These are phyloP conservation scores for Chaenogobius annularis DNA, from an alignment of 2,113 vertebrate genomes.

Conservation along the genomic window DNA sequence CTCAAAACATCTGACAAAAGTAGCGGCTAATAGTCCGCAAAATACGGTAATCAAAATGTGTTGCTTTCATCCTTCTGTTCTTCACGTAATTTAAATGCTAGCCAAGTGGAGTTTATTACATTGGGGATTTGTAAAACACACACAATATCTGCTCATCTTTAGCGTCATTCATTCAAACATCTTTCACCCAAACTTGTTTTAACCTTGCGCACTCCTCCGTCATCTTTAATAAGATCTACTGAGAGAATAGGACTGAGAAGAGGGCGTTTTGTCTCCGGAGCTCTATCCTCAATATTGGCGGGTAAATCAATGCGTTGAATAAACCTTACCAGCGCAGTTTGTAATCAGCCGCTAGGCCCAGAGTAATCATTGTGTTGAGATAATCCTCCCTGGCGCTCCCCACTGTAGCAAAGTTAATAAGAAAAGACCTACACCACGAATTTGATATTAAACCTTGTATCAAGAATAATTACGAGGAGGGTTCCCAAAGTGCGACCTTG, in stretches of 20 bases:
- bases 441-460: constrained; percentile 86
- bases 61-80: neutral
- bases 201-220: constrained; percentile 53
- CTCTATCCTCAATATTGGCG: constrained; percentile 83
- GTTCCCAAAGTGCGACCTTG: constrained; percentile 72
- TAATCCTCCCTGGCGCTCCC: constrained; percentile 78
- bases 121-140: neutral
- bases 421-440: constrained; percentile 75
- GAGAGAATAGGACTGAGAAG: constrained; percentile 51
- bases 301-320: constrained; percentile 87
- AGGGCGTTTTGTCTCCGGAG: constrained; percentile 77
- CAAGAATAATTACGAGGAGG: constrained; percentile 82
- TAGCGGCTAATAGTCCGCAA: no score
- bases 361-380: constrained; percentile 84
- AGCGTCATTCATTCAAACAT: neutral
- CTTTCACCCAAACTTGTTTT: constrained; percentile 43
- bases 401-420: constrained; percentile 81
- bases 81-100: neutral
- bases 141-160: neutral
- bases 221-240: constrained; percentile 82
- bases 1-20: no score
- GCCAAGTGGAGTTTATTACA: neutral
- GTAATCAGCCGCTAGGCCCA: constrained; percentile 81
- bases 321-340: constrained; percentile 79
- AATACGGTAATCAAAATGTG: no score